These are phyloP conservation scores for Psylliodes chrysocephalus DNA, from an alignment of 2,888 invertebrate species.

Conservation along the genomic window DNA sequence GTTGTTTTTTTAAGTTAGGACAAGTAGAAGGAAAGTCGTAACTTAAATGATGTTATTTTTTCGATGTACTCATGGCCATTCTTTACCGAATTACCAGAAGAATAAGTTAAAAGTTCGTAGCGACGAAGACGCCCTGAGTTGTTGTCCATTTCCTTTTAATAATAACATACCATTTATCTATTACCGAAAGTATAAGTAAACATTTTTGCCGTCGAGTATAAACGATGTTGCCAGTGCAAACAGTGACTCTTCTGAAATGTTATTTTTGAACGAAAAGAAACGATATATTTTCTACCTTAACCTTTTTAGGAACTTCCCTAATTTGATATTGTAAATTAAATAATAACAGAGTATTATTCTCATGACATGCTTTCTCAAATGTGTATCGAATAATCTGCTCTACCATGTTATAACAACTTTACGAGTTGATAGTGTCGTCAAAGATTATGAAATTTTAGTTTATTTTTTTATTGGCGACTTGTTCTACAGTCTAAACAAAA, in stretches of 20 bases:
- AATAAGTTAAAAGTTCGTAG: too few species aligned
- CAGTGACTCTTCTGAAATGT: slow-evolving; percentile 55
- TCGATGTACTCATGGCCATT: too few species aligned
- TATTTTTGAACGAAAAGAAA: slow-evolving; percentile 52
- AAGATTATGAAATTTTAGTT: slow-evolving; percentile 12
- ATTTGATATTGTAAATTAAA: slow-evolving; percentile 49
- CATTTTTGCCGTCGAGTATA: slow-evolving; percentile 58
- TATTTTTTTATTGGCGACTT: not conserved
- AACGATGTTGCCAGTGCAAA: slow-evolving; percentile 60
- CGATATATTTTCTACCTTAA: slow-evolving; percentile 47
- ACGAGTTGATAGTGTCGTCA: slow-evolving; percentile 3
- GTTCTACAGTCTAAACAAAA: slow-evolving; percentile 5
- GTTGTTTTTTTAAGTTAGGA: too few species aligned
- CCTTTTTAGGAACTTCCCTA: slow-evolving; percentile 39
- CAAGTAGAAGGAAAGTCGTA: too few species aligned
- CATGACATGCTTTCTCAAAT: slow-evolving; percentile 19
- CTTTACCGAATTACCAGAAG: too few species aligned
- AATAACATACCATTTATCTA: slow-evolving; percentile 61
- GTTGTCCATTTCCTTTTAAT: slow-evolving; percentile 56
- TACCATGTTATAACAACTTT: slow-evolving; percentile 6
- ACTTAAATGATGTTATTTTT: too few species aligned
- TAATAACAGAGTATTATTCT: slow-evolving; percentile 40
- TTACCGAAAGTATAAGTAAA: slow-evolving; percentile 64
- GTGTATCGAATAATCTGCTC: slow-evolving; percentile 13
- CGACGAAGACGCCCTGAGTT: slow-evolving; percentile 20